Percentiles rank a stretch among this genome's conserved stretches.
phyloP scores from a whole-genome alignment of 2,888 invertebrate genomes.

The Epicampocera succincta region DNA sequence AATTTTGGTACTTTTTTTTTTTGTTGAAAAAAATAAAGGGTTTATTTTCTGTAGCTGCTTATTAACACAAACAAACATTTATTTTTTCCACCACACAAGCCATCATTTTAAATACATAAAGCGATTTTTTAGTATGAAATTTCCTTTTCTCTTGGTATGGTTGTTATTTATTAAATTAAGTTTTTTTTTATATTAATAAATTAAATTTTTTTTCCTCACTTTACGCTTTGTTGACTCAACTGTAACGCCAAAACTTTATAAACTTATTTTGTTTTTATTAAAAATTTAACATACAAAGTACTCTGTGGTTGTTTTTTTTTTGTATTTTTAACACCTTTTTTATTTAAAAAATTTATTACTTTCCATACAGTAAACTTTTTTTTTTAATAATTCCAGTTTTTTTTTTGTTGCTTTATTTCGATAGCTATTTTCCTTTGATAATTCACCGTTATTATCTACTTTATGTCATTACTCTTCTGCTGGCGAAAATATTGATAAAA shows the following conservation, averaged over 20 bases:
- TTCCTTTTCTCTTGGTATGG: conserved; percentile 21
- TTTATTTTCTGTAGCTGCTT: neutral
- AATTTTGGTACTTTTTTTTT: conserved; percentile 3
- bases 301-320: neutral
- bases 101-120: neutral
- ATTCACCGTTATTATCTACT: conserved; percentile 27
- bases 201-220: conserved; percentile 71
- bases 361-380: conserved; percentile 1
- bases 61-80: conserved; percentile 5
- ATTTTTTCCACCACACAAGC: neutral
- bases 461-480: conserved; percentile 39
- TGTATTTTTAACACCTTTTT: conserved; percentile 34
- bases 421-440: conserved; percentile 67
- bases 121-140: conserved; percentile 33
- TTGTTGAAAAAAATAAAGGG: conserved; percentile 11
- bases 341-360: conserved; percentile 16
- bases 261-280: conserved; percentile 11
- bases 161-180: conserved; percentile 18
- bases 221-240: conserved; percentile 77
- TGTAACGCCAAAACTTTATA: conserved; percentile 65
- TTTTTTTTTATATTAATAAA: conserved; percentile 34
- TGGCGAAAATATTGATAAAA: conserved; percentile 59
- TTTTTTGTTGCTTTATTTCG: conserved; percentile 33
- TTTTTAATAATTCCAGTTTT: conserved; percentile 19
- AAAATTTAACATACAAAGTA: conserved; percentile 19